Evolutionary conservation across 2,113 vertebrate species (phyloP).

Genomic region (Egretta garzetta): DNA sequence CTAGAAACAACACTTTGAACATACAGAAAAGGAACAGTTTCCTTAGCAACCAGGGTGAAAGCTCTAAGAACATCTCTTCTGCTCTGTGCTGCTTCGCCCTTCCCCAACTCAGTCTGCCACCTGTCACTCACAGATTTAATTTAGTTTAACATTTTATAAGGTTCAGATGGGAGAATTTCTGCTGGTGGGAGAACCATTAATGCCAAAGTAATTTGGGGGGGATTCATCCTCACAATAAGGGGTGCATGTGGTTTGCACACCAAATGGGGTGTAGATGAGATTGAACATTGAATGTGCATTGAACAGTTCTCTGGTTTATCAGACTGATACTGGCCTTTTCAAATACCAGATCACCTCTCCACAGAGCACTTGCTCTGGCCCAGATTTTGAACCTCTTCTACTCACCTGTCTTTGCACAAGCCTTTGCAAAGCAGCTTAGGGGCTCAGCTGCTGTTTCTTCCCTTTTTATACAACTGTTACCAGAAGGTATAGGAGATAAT

Average conservation of each 20-base stretch:
- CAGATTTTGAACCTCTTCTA: background rate
- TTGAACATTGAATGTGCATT: too few relatives aligned
- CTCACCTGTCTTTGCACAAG: background rate
- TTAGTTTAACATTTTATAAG: background rate
- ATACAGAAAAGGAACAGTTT: conserved; percentile 43
- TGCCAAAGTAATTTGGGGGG: background rate
- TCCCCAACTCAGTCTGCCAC: conserved; percentile 5
- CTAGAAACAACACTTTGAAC: background rate
- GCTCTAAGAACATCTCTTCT: background rate
- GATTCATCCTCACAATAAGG: background rate
- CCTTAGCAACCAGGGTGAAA: conserved; percentile 38
- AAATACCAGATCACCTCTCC: background rate
- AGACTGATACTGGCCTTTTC: background rate
- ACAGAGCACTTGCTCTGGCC: background rate
- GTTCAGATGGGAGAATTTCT: background rate
- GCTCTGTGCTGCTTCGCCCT: background rate
- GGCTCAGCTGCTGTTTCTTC: background rate
- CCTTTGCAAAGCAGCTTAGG: background rate
- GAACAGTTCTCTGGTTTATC: background rate
- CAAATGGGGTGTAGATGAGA: background rate
- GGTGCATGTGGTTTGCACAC: background rate
- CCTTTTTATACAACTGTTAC: background rate
- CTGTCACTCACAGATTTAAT: background rate
- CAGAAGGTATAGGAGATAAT: background rate
- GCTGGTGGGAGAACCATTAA: background rate